Evolutionary conservation across 2,797 vertebrate genomes (phyloP), one percentile per base, ranked within the genome.

Genomic region (Sebastes kiyomatsui): DNA sequence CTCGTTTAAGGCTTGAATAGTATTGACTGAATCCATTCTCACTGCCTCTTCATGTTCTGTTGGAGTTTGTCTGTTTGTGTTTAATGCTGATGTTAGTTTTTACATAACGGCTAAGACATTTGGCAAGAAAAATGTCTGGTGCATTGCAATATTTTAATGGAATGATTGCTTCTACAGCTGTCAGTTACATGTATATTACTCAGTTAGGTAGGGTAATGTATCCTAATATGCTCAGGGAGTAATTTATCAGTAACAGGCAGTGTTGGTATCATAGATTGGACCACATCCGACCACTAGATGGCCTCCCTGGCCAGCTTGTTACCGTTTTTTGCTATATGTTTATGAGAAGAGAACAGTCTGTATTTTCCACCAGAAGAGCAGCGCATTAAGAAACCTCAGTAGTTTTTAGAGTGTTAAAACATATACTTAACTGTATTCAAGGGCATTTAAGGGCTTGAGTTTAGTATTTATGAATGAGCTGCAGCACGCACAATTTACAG

Each of bases 211-310:
- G 12, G 7, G n/a, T 70, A 7, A 46, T n/a, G 13, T 60, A 20
- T 60, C 7, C 10, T 72, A 49, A 59, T 18, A 30, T 67, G 14
- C 71, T 77, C 78, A 79, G 58, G 55, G 60, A 30, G 13, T 67
- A 30, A 33, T 27, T 38, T 28, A 3, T 14, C 12, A 71, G 32
- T 27, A 10, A 23, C 30, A 10, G 27, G 10, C 2, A 20, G 9
- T 62, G 30, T 12, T 68, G 49, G 20, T 58, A 23, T 6, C 28
- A 72, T 22, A 38, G 28, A 23, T 10, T 74, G 59, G 61, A 65
- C 22, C 18, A 33, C 10, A 6, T 30, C 2, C 0, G 54, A 66
- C 87, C 88, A 90, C 89, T 92, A 91, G 89, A 77, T 87, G 87
- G 89, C 72, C 12, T 22, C 74, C 68, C 18, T 66, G 80, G 52